A percentile compares a stretch with the other conserved stretches of the same genome.
Evolutionary conservation across 1,140 invertebrate genomes (phyloP).

Genomic region (Nylanderia fulva): DNA sequence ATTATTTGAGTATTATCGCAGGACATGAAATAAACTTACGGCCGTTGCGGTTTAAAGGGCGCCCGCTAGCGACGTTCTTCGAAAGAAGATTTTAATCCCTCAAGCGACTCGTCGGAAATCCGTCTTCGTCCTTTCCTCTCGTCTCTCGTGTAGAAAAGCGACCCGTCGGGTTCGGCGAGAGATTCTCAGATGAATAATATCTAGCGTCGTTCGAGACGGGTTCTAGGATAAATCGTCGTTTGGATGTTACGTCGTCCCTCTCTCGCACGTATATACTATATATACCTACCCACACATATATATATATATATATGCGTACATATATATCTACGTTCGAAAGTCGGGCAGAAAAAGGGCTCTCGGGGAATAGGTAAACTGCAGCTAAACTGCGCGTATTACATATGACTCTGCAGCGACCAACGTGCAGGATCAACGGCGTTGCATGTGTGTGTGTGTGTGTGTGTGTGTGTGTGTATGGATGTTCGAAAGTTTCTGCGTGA

Average conservation of each 20-base stretch:
- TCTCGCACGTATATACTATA: too few relatives aligned
- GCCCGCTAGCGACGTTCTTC: neutral
- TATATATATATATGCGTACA: too few relatives aligned
- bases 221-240: conserved; percentile 60
- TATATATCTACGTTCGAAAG: conserved; percentile 38
- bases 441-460: neutral
- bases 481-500: conserved; percentile 72
- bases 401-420: conserved; percentile 38
- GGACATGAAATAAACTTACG: neutral
- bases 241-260: conserved; percentile 32
- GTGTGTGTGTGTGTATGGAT: neutral
- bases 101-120: conserved; percentile 48
- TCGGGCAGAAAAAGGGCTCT: conserved; percentile 53
- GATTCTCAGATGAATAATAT: conserved; percentile 62
- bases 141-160: conserved; percentile 42
- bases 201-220: conserved; percentile 55
- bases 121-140: conserved; percentile 50
- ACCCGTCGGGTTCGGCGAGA: conserved; percentile 31
- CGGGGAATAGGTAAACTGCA: conserved; percentile 52
- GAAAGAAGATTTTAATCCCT: conserved; percentile 47
- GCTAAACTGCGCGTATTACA: conserved; percentile 57
- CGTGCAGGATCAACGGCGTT: conserved; percentile 30
- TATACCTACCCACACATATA: neutral
- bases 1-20: neutral
- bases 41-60: conserved; percentile 18